Base-by-base conservation (phyloP, 2,113 vertebrate genomes). In the Microtus oregoni region DNA sequence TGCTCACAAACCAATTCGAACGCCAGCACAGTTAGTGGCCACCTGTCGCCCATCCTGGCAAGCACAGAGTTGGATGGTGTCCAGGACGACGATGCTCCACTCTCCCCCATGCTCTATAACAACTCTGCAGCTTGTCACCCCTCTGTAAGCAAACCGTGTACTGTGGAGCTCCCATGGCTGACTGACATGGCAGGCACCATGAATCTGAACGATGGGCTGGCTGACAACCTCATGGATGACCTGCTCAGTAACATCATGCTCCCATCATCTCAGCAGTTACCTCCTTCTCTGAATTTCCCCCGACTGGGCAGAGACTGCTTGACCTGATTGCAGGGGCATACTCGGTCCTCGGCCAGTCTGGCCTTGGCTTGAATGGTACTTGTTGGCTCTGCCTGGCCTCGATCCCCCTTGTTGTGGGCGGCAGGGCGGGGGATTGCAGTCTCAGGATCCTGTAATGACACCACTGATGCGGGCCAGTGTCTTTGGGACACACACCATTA, bases 1-100 rank as follows among this genome's bases (percentile, higher is more conserved):
- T 99, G 99, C 92, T 99, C 99, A 1, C 99, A 99, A 92, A 99
- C 99, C 55, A 99, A 99, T 98, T 99, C 99, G 78, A 99, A 99
- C 0, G 99, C 99, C 98, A 99, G 99, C 98, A 99, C 99, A 0
- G 97, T 99, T 97, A 99, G 99, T 7, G 99, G 99, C 65, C 99
- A 99, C 83, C 99, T 99, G 96, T 99, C 99, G 0, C 99, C 99
- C 0, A 99, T 99, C 97, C 90, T 99, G 98, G 99, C 99, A 2
- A 99, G 99, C 98, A 98, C 99, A 0, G 99, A 99, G 98, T 98
- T 99, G 67, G 99, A 99, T 35, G 99, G 99, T 6, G 99, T 99
- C 97, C 99, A 99, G 30, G 99, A 99, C 0, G 99, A 99, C 0
- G 99, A 99, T 0, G 98, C 99, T 0, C 99, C 99, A 0, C 99